Evolutionary conservation across 2,888 invertebrate species (phyloP).

Genomic region (Caenorhabditis virilis): DNA sequence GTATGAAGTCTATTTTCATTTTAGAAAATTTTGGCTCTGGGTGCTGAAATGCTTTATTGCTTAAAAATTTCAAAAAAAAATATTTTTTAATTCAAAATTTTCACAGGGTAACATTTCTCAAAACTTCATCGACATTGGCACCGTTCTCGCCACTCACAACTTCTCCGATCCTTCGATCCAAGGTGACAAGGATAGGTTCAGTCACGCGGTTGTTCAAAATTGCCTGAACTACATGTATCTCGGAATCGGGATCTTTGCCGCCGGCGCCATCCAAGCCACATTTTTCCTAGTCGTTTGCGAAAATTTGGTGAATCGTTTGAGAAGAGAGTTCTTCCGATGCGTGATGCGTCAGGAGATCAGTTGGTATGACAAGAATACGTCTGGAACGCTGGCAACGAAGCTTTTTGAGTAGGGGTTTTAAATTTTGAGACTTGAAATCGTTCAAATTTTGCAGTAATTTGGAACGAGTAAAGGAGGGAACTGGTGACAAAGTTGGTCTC

Average conservation of each 20-base stretch:
- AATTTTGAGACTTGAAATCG: background rate
- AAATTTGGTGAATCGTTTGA: conserved; percentile 71
- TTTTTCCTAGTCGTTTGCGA: conserved; percentile 70
- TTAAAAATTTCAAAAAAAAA: too few species aligned
- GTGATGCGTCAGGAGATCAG: conserved; percentile 70
- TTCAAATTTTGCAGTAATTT: conserved; percentile 54
- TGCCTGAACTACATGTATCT: conserved; percentile 54
- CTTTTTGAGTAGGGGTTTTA: conserved; percentile 71
- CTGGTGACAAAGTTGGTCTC: conserved; percentile 64
- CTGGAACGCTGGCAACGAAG: conserved; percentile 72
- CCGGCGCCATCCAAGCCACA: conserved; percentile 62
- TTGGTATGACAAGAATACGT: conserved; percentile 71
- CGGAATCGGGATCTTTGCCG: conserved; percentile 47
- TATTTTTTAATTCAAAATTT: too few species aligned
- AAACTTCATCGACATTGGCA: conserved; percentile 44
- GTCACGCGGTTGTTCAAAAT: conserved; percentile 43
- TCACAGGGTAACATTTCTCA: conserved; percentile 53
- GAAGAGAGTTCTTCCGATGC: conserved; percentile 70
- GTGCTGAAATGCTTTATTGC: too few species aligned
- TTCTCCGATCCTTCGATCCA: conserved; percentile 2
- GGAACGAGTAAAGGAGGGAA: conserved; percentile 65
- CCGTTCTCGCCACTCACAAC: background rate
- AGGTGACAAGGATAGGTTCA: conserved; percentile 30
- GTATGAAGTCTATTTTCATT: too few species aligned
- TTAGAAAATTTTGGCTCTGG: too few species aligned